These are phyloP conservation scores for Ianthella basta DNA, from an alignment of 37 sponge, comb jelly and placozoan species.

Conservation along the genomic window DNA sequence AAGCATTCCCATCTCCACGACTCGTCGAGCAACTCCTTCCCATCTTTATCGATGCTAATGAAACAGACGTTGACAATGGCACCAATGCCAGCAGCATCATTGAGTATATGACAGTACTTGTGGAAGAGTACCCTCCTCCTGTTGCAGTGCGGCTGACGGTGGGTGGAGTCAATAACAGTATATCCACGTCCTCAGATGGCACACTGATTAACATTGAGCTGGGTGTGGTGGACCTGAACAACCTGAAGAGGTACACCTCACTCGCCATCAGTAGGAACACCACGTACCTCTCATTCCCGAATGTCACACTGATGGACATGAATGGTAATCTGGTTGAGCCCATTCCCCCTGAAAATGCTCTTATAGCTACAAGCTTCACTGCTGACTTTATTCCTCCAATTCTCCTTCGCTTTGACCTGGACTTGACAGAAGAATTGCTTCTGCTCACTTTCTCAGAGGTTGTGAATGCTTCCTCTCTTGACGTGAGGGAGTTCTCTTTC, in stretches of 20 bases:
- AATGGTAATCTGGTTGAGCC: conserved; percentile 59
- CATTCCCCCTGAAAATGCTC: conserved; percentile 30
- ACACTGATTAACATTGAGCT: conserved; percentile 73
- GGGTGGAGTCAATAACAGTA: conserved; percentile 63
- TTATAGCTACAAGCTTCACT: conserved; percentile 51
- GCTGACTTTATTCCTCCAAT: conserved; percentile 66
- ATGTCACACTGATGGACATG: conserved; percentile 67
- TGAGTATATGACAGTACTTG: background rate
- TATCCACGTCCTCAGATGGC: conserved; percentile 45
- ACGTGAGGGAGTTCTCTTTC: conserved; percentile 68
- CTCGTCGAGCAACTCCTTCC: background rate
- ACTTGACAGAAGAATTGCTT: conserved; percentile 68
- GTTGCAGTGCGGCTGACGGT: conserved; percentile 39
- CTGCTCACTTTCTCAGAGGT: conserved; percentile 85
- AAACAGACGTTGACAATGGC: background rate
- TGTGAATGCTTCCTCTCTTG: conserved; percentile 69
- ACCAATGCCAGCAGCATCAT: background rate
- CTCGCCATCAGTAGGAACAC: conserved; percentile 61
- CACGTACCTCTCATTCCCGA: conserved; percentile 69
- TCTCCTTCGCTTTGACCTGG: conserved; percentile 74
- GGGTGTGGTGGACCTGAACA: conserved; percentile 78
- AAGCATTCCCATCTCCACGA: conserved; percentile 19
- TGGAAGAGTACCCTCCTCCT: conserved; percentile 3
- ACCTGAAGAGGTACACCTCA: conserved; percentile 50
- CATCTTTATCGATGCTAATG: background rate